Conservation (phyloP, 2,113 vertebrate genomes). For the Sebastes schlegelii region DNA sequence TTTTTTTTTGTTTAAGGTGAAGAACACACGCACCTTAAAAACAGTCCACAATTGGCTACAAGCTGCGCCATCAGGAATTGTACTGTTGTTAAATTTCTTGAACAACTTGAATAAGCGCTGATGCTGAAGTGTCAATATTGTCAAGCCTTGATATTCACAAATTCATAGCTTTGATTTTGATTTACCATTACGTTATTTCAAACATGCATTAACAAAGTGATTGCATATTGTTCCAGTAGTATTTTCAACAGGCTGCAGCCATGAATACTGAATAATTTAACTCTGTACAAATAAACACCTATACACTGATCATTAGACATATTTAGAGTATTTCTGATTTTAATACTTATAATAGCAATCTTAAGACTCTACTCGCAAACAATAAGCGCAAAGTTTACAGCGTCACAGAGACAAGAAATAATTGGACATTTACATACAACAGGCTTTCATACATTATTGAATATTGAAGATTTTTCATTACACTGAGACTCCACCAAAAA, state of each 20-base stretch:
- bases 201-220: constrained; percentile 64
- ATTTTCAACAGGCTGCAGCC: constrained; percentile 38
- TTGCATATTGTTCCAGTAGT: constrained; percentile 55
- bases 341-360: constrained; percentile 32
- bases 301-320: constrained; percentile 46
- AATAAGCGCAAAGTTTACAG: constrained; percentile 70
- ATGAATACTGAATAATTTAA: constrained; percentile 76
- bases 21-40: constrained; percentile 1
- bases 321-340: constrained; percentile 47
- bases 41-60: constrained; percentile 18
- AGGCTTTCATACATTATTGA: constrained; percentile 54
- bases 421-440: constrained; percentile 55
- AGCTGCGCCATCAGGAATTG: not conserved
- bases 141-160: constrained; percentile 19
- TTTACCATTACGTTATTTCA: constrained; percentile 3
- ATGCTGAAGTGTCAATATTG: not conserved
- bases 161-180: constrained; percentile 7
- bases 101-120: not conserved
- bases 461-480: constrained; percentile 41
- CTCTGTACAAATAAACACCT: constrained; percentile 74
- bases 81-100: not conserved
- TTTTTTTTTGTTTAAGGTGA: constrained; percentile 13
- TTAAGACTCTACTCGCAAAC: constrained; percentile 49
- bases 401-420: constrained; percentile 54
- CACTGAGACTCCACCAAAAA: constrained; percentile 43